A percentile compares a stretch with the other conserved stretches of the same genome.
Evolutionary conservation across 2,888 invertebrate genomes (phyloP).

Genomic region (Cecidostiba fungosa): DNA sequence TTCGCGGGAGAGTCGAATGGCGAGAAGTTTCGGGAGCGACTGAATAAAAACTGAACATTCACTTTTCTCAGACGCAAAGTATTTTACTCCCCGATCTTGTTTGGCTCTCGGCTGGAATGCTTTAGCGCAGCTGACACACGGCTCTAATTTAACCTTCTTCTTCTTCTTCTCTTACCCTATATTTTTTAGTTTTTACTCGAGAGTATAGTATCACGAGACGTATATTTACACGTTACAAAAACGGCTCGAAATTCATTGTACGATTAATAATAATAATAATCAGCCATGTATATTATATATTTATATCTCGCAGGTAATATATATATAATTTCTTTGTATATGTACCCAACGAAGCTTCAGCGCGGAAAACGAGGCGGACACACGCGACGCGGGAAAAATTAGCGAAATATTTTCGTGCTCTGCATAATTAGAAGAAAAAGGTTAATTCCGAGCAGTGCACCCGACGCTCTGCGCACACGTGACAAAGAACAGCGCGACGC

Average conservation of each 20-base stretch:
- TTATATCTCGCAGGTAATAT: background rate
- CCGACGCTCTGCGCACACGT: background rate
- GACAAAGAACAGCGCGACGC: background rate
- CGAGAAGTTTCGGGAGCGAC: conserved; percentile 1
- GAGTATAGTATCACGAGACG: background rate
- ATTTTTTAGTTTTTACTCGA: background rate
- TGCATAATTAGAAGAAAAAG: conserved; percentile 25
- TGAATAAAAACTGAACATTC: conserved; percentile 34
- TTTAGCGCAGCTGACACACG: background rate
- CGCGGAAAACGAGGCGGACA: background rate
- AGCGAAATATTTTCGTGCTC: conserved; percentile 12
- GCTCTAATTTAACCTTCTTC: conserved; percentile 7
- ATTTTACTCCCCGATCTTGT: background rate
- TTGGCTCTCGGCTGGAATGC: background rate
- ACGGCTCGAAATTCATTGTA: background rate
- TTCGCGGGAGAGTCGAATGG: background rate
- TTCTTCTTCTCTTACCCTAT: background rate
- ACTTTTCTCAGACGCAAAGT: background rate
- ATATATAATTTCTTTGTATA: background rate
- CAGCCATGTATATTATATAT: background rate
- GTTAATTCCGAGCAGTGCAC: conserved; percentile 12
- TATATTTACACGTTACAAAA: background rate
- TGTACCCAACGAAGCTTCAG: background rate
- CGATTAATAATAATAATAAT: background rate
- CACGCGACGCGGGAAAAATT: conserved; percentile 2